These are phyloP conservation scores for Cephalopterus ornatus DNA, from an alignment of 2,113 vertebrate genomes.

Conservation along the genomic window DNA sequence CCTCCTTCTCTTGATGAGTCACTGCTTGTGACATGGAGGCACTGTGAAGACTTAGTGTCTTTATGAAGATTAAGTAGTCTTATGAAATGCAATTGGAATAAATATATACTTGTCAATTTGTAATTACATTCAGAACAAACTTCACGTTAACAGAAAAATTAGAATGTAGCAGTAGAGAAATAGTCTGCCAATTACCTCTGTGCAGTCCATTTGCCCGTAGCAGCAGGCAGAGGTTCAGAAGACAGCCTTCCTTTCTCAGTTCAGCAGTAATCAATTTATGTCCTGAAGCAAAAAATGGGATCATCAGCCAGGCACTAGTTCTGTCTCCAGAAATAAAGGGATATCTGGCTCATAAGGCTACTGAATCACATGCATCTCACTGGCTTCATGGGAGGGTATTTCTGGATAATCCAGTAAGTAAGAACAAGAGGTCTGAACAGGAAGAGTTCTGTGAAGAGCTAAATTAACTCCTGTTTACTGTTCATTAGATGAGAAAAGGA, in stretches of 20 bases:
- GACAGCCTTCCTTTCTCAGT: neutral
- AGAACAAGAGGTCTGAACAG: neutral
- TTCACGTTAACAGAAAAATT: neutral
- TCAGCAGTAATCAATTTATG: neutral
- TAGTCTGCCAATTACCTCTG: neutral
- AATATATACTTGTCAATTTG: neutral
- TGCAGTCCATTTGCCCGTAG: neutral
- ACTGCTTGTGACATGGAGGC: neutral
- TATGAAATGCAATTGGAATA: slow-evolving; percentile 25
- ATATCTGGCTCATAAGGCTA: neutral
- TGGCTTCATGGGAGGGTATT: neutral
- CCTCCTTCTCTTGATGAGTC: slow-evolving; percentile 23
- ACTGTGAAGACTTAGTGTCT: slow-evolving; percentile 1
- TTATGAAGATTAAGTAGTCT: slow-evolving; percentile 11
- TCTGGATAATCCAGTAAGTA: neutral
- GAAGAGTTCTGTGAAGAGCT: neutral
- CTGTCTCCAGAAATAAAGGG: neutral
- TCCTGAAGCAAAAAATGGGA: neutral
- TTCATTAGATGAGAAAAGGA: neutral
- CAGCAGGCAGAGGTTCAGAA: neutral
- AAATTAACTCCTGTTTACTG: neutral
- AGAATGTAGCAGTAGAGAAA: neutral
- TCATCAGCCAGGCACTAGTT: neutral
- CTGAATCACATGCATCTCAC: neutral
- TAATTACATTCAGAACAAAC: neutral